Percentiles rank a stretch among this genome's conserved stretches.
Conservation (phyloP, 2,888 invertebrate species). For the Trichogramma dendrolimi region DNA sequence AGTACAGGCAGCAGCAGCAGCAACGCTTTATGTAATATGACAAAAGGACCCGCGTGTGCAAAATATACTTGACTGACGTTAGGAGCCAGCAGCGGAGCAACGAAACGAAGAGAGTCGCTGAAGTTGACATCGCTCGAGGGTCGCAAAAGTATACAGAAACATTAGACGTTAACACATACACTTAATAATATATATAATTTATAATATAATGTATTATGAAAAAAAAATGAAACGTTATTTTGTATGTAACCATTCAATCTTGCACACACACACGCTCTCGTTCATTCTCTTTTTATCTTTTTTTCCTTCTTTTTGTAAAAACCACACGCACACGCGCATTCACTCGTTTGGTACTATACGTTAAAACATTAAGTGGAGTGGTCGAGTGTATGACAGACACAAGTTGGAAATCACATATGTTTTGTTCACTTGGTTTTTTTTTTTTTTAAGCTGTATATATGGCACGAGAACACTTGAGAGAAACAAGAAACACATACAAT, state of each 20-base stretch:
- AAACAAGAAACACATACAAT: too few relatives aligned
- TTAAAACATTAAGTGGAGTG: constrained; percentile 39
- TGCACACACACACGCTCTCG: constrained; percentile 23
- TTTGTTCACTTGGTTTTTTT: too few relatives aligned
- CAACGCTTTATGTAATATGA: constrained; percentile 10
- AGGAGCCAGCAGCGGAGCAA: not conserved
- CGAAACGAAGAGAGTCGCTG: not conserved
- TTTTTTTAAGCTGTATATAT: too few relatives aligned
- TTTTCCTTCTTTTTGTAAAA: not conserved
- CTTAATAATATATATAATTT: constrained; percentile 37
- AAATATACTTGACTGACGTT: not conserved
- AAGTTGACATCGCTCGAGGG: constrained; percentile 30
- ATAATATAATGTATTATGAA: too few relatives aligned
- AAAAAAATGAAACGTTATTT: constrained; percentile 43
- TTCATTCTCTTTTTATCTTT: too few relatives aligned
- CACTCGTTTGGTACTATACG: constrained; percentile 49
- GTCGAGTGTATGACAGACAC: constrained; percentile 52
- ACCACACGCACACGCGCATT: constrained; percentile 46
- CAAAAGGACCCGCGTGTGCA: constrained; percentile 1
- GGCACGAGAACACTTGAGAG: too few relatives aligned
- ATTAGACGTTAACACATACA: constrained; percentile 53
- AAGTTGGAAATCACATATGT: constrained; percentile 51
- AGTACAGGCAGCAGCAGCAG: constrained; percentile 31
- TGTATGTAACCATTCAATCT: constrained; percentile 24
- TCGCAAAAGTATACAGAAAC: constrained; percentile 39